Evolutionary conservation across 2,888 invertebrate genomes (phyloP).

Genomic region (Drosophila mayaguana): DNA sequence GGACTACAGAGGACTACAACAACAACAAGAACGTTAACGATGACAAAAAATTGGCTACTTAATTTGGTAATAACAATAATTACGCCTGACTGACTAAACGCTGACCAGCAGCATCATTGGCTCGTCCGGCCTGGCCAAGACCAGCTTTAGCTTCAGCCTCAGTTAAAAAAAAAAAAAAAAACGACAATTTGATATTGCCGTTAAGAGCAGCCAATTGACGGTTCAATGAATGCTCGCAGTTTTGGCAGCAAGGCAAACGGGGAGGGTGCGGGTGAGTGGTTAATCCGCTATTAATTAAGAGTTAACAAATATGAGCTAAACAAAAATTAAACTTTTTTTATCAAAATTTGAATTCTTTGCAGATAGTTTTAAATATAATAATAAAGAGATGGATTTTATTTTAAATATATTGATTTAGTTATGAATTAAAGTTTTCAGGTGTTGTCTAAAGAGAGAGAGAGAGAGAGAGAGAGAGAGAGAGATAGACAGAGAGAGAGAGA

Average conservation of each 20-base stretch:
- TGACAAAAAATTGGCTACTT: slow-evolving; percentile 77
- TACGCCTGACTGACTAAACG: slow-evolving; percentile 79
- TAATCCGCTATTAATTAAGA: slow-evolving; percentile 19
- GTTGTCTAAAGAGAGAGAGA: no score
- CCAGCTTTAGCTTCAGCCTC: slow-evolving; percentile 1
- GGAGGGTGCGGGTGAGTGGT: neutral
- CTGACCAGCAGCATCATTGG: slow-evolving; percentile 65
- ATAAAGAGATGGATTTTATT: neutral
- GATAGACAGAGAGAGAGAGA: no score
- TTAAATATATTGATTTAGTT: neutral
- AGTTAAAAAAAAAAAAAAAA: slow-evolving; percentile 4
- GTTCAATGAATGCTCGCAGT: slow-evolving; percentile 55
- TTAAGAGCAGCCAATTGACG: slow-evolving; percentile 60
- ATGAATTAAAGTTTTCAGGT: no score
- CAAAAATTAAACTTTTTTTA: neutral
- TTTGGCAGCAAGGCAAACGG: slow-evolving; percentile 17
- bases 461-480: no score
- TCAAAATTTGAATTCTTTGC: slow-evolving; percentile 2
- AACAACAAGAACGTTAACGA: slow-evolving; percentile 8
- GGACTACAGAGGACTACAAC: slow-evolving; percentile 57
- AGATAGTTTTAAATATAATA: neutral
- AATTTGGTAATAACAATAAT: slow-evolving; percentile 81
- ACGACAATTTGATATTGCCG: slow-evolving; percentile 56
- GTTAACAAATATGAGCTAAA: slow-evolving; percentile 17
- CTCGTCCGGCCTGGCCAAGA: slow-evolving; percentile 30